Evolutionary conservation across 2,113 vertebrate species (phyloP).

Genomic region (Pholis gunnellus): DNA sequence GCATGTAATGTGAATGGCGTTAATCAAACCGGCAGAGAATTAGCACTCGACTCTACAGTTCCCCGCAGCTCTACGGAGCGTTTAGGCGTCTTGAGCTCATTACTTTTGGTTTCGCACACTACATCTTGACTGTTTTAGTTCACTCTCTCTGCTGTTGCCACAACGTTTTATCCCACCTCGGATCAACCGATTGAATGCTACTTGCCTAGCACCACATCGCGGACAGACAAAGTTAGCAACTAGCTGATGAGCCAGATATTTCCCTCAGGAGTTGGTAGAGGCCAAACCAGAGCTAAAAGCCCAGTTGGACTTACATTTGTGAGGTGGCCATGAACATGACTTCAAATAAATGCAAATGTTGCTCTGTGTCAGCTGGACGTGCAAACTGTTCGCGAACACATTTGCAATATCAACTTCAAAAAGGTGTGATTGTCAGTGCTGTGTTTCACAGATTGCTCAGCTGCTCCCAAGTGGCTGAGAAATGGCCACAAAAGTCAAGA

Average conservation of each 20-base stretch:
- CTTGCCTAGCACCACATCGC: background rate
- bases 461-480: background rate
- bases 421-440: background rate
- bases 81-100: background rate
- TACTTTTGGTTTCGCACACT: background rate
- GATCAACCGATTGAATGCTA: background rate
- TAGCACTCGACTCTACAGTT: background rate
- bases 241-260: background rate
- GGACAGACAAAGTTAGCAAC: background rate
- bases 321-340: too few relatives aligned
- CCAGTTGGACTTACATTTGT: too few relatives aligned
- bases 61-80: background rate
- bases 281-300: background rate
- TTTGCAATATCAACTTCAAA: background rate
- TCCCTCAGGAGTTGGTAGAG: background rate
- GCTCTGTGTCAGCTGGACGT: background rate
- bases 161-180: background rate
- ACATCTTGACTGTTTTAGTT: background rate
- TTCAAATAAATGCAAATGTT: background rate
- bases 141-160: background rate
- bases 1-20: slow-evolving; percentile 1
- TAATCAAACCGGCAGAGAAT: background rate
- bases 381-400: too few relatives aligned
- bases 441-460: background rate
- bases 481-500: background rate